phyloP scores from a whole-genome alignment of 2,888 invertebrate species.

The Barypeithes pellucidus region DNA sequence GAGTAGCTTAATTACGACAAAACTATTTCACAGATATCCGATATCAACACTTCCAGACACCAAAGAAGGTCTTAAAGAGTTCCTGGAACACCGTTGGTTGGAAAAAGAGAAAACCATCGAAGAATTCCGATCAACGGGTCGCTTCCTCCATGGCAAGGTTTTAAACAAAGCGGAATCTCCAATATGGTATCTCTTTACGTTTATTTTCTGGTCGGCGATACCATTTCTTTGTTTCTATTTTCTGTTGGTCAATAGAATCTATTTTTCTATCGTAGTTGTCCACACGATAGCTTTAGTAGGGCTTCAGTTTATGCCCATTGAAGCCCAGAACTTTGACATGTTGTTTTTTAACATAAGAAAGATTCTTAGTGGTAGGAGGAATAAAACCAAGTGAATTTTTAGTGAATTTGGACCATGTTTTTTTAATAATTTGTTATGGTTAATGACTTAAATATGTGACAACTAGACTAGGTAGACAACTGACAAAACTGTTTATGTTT shows the following conservation, averaged over 20 bases:
- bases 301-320: conserved; percentile 74
- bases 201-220: conserved; percentile 79
- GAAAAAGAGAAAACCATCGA: conserved; percentile 78
- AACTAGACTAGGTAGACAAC: no score
- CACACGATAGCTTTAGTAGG: conserved; percentile 74
- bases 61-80: conserved; percentile 74
- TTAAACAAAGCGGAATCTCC: conserved; percentile 55
- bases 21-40: conserved; percentile 72
- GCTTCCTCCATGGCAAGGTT: conserved; percentile 66
- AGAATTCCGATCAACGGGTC: conserved; percentile 75
- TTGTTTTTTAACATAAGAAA: background rate
- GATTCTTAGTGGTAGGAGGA: no score
- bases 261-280: conserved; percentile 74
- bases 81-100: conserved; percentile 79
- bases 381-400: background rate
- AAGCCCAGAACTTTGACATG: conserved; percentile 75
- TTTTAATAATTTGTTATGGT: no score
- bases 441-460: no score
- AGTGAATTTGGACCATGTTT: background rate
- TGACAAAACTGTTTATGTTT: no score
- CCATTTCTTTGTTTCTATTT: conserved; percentile 72
- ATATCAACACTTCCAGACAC: conserved; percentile 75
- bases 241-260: conserved; percentile 70
- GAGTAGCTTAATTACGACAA: background rate
- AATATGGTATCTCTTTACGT: conserved; percentile 68